Evolutionary conservation across 1,140 invertebrate species (phyloP).

Genomic region (Drosophila saltans): DNA sequence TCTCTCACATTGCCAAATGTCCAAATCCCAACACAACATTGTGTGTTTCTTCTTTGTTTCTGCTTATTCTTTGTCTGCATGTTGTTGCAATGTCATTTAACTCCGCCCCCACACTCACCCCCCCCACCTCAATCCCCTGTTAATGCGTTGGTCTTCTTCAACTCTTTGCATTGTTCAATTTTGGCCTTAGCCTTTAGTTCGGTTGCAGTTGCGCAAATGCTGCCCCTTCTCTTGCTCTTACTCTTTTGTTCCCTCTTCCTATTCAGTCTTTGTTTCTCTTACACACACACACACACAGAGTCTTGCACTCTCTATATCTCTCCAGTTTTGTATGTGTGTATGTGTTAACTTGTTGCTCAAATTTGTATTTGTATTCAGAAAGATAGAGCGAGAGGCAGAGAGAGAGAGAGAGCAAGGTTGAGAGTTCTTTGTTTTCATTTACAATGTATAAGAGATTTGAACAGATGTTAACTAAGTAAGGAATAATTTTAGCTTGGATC

Average conservation of each 20-base stretch:
- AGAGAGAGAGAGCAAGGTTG: not conserved
- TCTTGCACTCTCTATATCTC: not conserved
- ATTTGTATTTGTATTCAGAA: not conserved
- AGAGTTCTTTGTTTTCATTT: conserved; percentile 14
- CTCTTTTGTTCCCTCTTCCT: conserved; percentile 3
- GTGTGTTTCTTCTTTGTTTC: conserved; percentile 37
- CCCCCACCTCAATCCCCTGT: not conserved
- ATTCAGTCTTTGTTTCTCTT: not conserved
- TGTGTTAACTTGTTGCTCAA: conserved; percentile 41
- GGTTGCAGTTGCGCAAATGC: conserved; percentile 57
- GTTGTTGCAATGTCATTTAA: conserved; percentile 32
- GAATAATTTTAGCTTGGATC: not conserved
- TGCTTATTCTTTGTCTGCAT: conserved; percentile 66
- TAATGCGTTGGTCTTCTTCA: not conserved
- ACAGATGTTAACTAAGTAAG: conserved; percentile 7
- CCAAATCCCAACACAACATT: conserved; percentile 1
- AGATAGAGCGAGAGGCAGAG: not conserved
- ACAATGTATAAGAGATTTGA: not conserved
- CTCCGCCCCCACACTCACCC: not conserved
- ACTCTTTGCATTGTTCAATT: conserved; percentile 7
- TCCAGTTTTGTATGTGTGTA: conserved; percentile 3
- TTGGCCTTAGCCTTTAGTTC: conserved; percentile 30
- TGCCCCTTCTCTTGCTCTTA: conserved; percentile 1
- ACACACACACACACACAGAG: not conserved
- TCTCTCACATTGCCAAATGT: conserved; percentile 49